phyloP scores from a whole-genome alignment of 23 tunicate genomes.

The Phallusia fumigata region DNA sequence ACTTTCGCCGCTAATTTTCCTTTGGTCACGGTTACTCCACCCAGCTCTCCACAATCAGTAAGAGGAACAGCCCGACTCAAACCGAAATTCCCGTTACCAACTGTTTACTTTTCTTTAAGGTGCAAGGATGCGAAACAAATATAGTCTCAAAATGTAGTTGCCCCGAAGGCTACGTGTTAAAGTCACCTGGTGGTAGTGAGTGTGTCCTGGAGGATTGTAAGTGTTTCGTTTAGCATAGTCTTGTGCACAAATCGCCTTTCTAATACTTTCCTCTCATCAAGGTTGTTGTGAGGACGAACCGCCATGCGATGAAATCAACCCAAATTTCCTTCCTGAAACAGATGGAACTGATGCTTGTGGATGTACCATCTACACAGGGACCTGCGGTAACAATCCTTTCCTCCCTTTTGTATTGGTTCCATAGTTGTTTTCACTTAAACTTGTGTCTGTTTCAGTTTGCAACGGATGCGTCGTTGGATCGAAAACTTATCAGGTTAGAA shows the following conservation, averaged over 20 bases:
- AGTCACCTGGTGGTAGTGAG: not conserved
- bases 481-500: too few species aligned
- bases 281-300: slow-evolving; percentile 28
- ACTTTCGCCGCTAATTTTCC: not conserved
- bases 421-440: not conserved
- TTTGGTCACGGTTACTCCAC: not conserved
- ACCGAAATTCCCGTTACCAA: too few species aligned
- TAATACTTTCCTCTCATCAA: not conserved
- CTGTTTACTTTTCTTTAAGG: not conserved
- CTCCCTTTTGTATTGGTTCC: not conserved
- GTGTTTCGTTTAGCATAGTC: not conserved
- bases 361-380: not conserved
- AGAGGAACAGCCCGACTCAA: too few species aligned
- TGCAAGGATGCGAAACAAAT: not conserved
- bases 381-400: not conserved
- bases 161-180: slow-evolving; percentile 15
- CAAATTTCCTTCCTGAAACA: not conserved
- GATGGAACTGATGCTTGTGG: slow-evolving; percentile 15
- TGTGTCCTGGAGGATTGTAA: slow-evolving; percentile 13
- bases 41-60: not conserved
- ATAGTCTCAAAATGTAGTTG: slow-evolving; percentile 13
- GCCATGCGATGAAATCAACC: slow-evolving; percentile 9
- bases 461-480: too few species aligned
- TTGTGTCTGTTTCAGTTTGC: not conserved
- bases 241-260: not conserved